Evolutionary conservation across 2,888 invertebrate species (phyloP), one percentile per base, ranked within the genome.

Genomic region (Eupithecia centaureata): DNA sequence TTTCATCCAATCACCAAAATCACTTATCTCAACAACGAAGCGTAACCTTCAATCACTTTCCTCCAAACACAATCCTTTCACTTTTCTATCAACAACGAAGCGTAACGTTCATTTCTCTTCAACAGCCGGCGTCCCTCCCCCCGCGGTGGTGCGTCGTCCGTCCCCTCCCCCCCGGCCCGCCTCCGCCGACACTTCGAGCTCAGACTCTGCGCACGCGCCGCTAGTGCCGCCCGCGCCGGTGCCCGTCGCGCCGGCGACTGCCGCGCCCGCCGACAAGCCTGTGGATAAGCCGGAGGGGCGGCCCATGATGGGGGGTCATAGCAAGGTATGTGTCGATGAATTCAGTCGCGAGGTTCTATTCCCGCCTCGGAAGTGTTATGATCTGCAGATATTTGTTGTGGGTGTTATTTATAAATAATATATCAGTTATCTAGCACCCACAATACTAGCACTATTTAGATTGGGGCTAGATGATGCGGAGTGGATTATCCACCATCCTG

Each of bases 171-270:
- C 91, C 68, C 85, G 92, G 70, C 92, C 90, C 65, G 90, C 94
- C 63, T 94, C 94, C 54, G 93, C 94, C 42, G 94, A 94, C 83
- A 94, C 94, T 25, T 94, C 94, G 52, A 92, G 94, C 68, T 93
- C 94, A 70, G 91, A 92, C 87, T 89, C 92, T 1, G 88, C 92
- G 75, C 92, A 92, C 79, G 86, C 94, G 67, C 91, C 91, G 71
- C 85, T 89, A 15, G 86, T 83, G 60, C 80, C 87, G 22, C 81
- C 89, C 15, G 76, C 77, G 28, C 75, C 81, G 60, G 79, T 86
- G 22, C 81, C 89, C 15, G 76, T 76, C 30, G 75, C 81, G 0
- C 22, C 58, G 7, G 22, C 42, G 35, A 30, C 72, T 0, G 51
- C 66, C 5, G 54, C 70, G 30, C 72, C 64, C 0, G 61, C 88